Evolutionary conservation across 2,888 invertebrate species (phyloP).

Genomic region (Epinotia bilunana): DNA sequence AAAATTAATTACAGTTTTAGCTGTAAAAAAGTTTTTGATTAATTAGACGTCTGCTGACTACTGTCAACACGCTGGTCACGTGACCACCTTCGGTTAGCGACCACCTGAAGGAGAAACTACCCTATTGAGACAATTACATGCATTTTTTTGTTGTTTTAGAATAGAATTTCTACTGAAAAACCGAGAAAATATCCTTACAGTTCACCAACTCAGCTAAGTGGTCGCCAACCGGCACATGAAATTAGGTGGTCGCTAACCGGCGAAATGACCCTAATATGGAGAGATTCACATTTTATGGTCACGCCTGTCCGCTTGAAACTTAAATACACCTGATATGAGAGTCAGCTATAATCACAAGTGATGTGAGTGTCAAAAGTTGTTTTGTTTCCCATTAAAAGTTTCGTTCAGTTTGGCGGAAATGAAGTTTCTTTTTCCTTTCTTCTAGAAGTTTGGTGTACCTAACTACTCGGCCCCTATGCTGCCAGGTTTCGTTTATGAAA

Average conservation of each 20-base stretch:
- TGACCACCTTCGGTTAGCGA: too few relatives aligned
- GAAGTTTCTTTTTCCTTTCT: slow-evolving; percentile 47
- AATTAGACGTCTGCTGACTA: not conserved
- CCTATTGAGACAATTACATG: too few relatives aligned
- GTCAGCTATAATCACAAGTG: slow-evolving; percentile 31
- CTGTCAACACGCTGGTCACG: too few relatives aligned
- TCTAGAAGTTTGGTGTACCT: slow-evolving; percentile 22
- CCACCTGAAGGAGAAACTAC: too few relatives aligned
- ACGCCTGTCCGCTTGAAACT: not conserved
- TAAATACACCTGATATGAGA: not conserved
- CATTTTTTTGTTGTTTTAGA: too few relatives aligned
- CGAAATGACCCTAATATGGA: too few relatives aligned
- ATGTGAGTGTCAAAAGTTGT: slow-evolving; percentile 49
- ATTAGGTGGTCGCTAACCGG: too few relatives aligned
- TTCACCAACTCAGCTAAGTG: too few relatives aligned
- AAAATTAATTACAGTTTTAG: slow-evolving; percentile 36
- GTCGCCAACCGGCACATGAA: too few relatives aligned
- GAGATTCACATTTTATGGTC: not conserved
- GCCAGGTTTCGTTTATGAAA: slow-evolving; percentile 39
- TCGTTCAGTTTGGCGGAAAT: slow-evolving; percentile 54
- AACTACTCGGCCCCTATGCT: slow-evolving; percentile 32
- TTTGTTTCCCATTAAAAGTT: slow-evolving; percentile 68
- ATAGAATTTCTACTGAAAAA: too few relatives aligned
- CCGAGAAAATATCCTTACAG: too few relatives aligned
- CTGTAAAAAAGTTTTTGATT: not conserved